Evolutionary conservation across 2,797 vertebrate species (phyloP).

Genomic region (Enteromius anoplus): DNA sequence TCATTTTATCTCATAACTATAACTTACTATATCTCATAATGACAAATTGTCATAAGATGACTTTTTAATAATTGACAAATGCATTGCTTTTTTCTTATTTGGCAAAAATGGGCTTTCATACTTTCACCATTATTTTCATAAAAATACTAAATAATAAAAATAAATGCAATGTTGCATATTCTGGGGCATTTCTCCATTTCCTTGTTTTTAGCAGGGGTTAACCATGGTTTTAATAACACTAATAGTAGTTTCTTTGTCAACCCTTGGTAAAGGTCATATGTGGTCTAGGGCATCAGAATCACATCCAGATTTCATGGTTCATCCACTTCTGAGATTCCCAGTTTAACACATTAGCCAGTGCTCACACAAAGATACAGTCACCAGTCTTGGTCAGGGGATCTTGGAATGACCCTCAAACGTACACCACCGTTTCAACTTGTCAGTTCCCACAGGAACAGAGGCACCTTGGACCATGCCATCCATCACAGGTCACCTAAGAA

Average conservation of each 20-base stretch:
- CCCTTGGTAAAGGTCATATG: neutral
- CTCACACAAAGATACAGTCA: neutral
- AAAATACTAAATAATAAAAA: neutral
- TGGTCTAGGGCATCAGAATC: neutral
- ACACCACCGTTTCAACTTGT: slow-evolving; percentile 10
- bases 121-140: neutral
- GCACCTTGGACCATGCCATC: slow-evolving; percentile 29
- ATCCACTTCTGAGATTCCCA: neutral
- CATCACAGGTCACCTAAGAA: slow-evolving; percentile 42
- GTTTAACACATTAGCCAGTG: neutral
- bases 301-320: neutral
- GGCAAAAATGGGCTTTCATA: neutral
- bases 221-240: neutral
- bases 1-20: neutral
- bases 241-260: neutral
- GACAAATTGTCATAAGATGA: neutral
- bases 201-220: neutral
- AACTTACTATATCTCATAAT: neutral
- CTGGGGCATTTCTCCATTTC: neutral
- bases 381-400: neutral
- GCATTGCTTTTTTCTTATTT: neutral
- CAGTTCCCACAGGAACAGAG: slow-evolving; percentile 27
- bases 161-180: neutral
- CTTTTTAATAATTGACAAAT: neutral
- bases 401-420: slow-evolving; percentile 16